phyloP scores from a whole-genome alignment of 2,888 invertebrate genomes.

The Temnothorax rugatulus region DNA sequence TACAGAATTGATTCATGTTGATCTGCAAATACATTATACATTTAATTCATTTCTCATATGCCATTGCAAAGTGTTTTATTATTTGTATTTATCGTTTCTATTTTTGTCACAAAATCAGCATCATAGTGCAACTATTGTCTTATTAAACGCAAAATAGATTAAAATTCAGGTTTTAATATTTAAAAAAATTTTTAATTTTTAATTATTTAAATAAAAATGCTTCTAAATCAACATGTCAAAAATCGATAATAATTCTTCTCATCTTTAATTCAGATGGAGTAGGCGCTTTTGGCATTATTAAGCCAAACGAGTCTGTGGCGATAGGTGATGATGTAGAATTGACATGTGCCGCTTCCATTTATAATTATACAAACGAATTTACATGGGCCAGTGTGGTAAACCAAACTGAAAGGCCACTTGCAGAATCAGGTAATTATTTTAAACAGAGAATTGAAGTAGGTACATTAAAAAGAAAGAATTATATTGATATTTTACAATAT shows the following conservation, averaged over 20 bases:
- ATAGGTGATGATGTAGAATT: slow-evolving; percentile 88
- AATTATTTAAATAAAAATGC: neutral
- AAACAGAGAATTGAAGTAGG: no score
- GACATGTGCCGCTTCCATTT: slow-evolving; percentile 88
- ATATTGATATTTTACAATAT: neutral
- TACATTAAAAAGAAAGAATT: no score
- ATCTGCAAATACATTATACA: neutral
- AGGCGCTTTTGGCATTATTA: slow-evolving; percentile 86
- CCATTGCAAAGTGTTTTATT: slow-evolving; percentile 1
- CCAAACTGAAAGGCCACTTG: slow-evolving; percentile 64
- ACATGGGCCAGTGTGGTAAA: slow-evolving; percentile 86
- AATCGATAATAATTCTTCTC: neutral
- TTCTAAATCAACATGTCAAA: neutral
- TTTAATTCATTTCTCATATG: neutral
- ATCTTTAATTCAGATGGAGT: slow-evolving; percentile 84
- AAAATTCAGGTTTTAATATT: neutral
- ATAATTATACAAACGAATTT: slow-evolving; percentile 86
- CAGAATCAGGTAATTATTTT: slow-evolving; percentile 70
- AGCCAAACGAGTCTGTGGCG: slow-evolving; percentile 82
- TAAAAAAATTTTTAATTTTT: neutral
- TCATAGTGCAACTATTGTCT: neutral
- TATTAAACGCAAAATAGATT: neutral
- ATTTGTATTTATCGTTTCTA: neutral
- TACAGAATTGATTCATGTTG: neutral
- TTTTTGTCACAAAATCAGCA: neutral